Percentiles rank a stretch among this genome's conserved stretches.
Conservation (phyloP, 2,888 invertebrate genomes). For the Diarsia brunnea region DNA sequence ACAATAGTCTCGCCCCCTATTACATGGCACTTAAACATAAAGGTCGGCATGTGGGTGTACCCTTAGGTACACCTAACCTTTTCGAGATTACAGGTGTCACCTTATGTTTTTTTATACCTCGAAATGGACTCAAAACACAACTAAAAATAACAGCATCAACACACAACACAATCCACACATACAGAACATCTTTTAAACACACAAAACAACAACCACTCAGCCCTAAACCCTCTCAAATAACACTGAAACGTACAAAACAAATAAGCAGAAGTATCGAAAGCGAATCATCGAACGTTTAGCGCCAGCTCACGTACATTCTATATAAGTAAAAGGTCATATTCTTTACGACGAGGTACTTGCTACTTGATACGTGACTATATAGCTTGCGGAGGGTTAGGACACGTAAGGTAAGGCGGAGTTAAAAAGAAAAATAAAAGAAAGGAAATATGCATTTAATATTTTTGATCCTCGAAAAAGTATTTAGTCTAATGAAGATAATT, state of each 20-base stretch:
- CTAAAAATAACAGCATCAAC: not conserved
- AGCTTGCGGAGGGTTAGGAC: constrained; percentile 36
- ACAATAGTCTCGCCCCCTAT: too few relatives aligned
- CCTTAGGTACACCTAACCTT: too few relatives aligned
- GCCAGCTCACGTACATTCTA: constrained; percentile 73
- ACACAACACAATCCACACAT: not conserved
- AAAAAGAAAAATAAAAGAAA: not conserved
- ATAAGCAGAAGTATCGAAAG: constrained; percentile 60
- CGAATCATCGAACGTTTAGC: constrained; percentile 71
- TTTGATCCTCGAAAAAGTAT: not conserved
- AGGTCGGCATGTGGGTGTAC: too few relatives aligned
- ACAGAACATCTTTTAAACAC: constrained; percentile 11
- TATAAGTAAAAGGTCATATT: constrained; percentile 80
- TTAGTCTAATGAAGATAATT: not conserved
- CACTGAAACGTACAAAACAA: constrained; percentile 63
- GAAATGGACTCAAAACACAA: too few relatives aligned
- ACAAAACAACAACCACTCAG: constrained; percentile 39
- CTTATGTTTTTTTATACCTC: too few relatives aligned
- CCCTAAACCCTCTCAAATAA: constrained; percentile 60
- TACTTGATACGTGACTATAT: constrained; percentile 54
- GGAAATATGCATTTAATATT: not conserved
- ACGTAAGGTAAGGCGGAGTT: constrained; percentile 31
- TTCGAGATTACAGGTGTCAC: too few relatives aligned
- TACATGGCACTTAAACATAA: too few relatives aligned
- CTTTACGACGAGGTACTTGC: constrained; percentile 73